Evolutionary conservation across 2,888 invertebrate genomes (phyloP).

Genomic region (Lasius platythorax): DNA sequence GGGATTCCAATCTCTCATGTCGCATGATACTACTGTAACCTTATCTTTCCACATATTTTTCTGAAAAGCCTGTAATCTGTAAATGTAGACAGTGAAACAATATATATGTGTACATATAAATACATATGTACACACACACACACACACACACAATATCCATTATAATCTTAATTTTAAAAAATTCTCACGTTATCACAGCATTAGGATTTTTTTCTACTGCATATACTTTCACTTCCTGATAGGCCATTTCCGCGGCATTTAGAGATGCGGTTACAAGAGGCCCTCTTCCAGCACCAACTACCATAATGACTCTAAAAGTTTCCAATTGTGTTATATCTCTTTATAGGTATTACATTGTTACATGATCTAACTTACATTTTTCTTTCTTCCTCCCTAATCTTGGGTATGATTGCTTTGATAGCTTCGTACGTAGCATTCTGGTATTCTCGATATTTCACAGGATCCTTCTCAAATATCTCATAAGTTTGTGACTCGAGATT

Average conservation of each 20-base stretch:
- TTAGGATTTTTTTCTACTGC: conserved; percentile 99
- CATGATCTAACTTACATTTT: conserved; percentile 70
- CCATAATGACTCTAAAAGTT: conserved; percentile 89
- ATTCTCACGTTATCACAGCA: conserved; percentile 92
- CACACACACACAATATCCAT: neutral
- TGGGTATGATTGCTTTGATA: conserved; percentile 87
- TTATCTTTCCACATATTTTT: conserved; percentile 92
- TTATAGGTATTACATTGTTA: neutral
- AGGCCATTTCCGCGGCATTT: conserved; percentile 91
- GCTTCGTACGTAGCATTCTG: conserved; percentile 94
- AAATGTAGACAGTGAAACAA: conserved; percentile 5
- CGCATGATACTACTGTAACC: conserved; percentile 93
- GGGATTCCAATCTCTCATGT: conserved; percentile 94
- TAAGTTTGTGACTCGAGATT: conserved; percentile 98
- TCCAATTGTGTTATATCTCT: conserved; percentile 75
- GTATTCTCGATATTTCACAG: conserved; percentile 96
- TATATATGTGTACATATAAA: neutral
- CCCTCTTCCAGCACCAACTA: conserved; percentile 97
- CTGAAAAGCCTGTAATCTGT: conserved; percentile 90
- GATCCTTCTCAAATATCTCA: conserved; percentile 99
- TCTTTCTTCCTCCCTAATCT: conserved; percentile 84
- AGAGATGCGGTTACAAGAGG: conserved; percentile 96
- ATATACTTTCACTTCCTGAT: conserved; percentile 93
- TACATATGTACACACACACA: neutral
- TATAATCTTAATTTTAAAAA: conserved; percentile 31